Conservation (phyloP, 2,113 vertebrate genomes). For the Melanerpes aurifrons region DNA sequence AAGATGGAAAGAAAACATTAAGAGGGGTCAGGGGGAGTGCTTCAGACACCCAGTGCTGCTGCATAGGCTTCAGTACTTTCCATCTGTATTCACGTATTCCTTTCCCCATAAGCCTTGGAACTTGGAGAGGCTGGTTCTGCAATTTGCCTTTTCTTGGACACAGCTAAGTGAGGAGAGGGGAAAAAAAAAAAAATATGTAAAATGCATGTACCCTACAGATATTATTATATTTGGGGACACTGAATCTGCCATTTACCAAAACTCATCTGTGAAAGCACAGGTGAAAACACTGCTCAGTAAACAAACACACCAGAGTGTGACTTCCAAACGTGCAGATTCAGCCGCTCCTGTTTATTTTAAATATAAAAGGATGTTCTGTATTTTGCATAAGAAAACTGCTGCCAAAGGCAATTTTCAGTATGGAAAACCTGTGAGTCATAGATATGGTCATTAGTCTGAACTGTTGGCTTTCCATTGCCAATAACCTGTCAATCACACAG, state of each 20-base stretch:
- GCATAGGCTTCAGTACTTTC: conserved; percentile 7
- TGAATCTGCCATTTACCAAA: not conserved
- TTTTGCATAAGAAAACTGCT: conserved; percentile 14
- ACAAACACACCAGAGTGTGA: not conserved
- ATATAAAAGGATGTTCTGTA: not conserved
- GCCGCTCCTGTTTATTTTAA: not conserved
- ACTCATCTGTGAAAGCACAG: not conserved
- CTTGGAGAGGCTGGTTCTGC: conserved; percentile 11
- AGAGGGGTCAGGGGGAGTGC: not conserved
- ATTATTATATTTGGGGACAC: not conserved
- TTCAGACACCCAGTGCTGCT: not conserved
- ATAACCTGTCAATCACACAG: not conserved
- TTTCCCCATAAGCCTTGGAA: not conserved
- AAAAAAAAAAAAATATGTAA: not conserved
- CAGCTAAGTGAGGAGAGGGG: not conserved
- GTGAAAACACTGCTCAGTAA: not conserved
- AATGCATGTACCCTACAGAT: not conserved
- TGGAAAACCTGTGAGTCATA: conserved; percentile 54
- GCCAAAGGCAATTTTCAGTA: conserved; percentile 36
- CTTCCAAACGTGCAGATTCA: not conserved
- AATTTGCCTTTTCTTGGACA: conserved; percentile 4
- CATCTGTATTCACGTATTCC: not conserved
- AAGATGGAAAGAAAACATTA: conserved; percentile 23
- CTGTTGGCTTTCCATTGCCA: not conserved
- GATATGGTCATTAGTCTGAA: conserved; percentile 4